phyloP scores from a whole-genome alignment of 1,140 invertebrate species.

The Zophobas morio region DNA sequence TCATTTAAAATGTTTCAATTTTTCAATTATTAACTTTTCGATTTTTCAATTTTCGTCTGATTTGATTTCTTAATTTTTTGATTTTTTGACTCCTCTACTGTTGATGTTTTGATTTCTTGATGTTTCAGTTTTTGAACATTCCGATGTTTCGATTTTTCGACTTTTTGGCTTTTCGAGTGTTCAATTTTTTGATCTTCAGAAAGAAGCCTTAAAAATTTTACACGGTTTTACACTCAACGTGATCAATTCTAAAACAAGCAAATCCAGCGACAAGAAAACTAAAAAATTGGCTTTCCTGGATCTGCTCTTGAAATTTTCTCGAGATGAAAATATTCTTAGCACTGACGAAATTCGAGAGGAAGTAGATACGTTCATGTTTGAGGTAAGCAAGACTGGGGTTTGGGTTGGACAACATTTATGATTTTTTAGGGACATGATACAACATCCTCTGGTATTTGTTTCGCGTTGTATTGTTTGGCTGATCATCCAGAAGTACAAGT shows the following conservation, averaged over 20 bases:
- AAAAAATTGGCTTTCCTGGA: slow-evolving; percentile 57
- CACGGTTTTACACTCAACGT: slow-evolving; percentile 7
- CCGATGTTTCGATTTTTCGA: slow-evolving; percentile 1
- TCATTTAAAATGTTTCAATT: too few relatives aligned
- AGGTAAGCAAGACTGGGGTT: background rate
- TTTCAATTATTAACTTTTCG: too few relatives aligned
- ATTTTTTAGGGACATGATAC: slow-evolving; percentile 67
- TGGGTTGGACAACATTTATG: background rate
- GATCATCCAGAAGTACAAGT: slow-evolving; percentile 72
- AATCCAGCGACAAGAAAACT: slow-evolving; percentile 65
- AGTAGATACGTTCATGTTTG: slow-evolving; percentile 65
- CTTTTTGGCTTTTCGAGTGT: slow-evolving; percentile 4
- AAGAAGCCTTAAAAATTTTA: slow-evolving; percentile 18
- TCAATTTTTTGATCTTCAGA: slow-evolving; percentile 11
- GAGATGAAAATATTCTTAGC: slow-evolving; percentile 65
- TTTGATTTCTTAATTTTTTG: too few relatives aligned
- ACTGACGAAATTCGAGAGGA: slow-evolving; percentile 1
- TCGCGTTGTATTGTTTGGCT: slow-evolving; percentile 70
- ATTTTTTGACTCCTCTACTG: too few relatives aligned
- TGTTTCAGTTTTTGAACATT: slow-evolving; percentile 12
- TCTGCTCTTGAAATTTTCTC: slow-evolving; percentile 15
- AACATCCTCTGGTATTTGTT: slow-evolving; percentile 66
- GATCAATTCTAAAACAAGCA: slow-evolving; percentile 5
- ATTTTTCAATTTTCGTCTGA: too few relatives aligned
- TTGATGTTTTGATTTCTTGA: too few relatives aligned